A percentile compares a stretch with the other conserved stretches of the same genome.
These are phyloP conservation scores for Drosophila nigritarsus DNA, from an alignment of 2,888 invertebrate species.

Conservation along the genomic window DNA sequence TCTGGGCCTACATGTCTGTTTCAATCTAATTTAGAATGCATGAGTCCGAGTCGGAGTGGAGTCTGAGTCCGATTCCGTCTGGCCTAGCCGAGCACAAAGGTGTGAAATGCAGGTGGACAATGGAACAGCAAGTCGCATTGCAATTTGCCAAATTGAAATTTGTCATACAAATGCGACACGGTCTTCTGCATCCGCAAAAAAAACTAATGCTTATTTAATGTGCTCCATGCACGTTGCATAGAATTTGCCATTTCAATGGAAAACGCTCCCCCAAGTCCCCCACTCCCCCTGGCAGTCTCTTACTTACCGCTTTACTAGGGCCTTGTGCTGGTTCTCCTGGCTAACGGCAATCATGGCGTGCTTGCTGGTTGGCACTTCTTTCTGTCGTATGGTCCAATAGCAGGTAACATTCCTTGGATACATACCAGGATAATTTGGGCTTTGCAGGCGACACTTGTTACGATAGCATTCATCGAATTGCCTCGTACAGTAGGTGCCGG, in stretches of 20 bases:
- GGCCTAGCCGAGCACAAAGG: constrained; percentile 17
- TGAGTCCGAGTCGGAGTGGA: not conserved
- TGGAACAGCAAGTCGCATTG: constrained; percentile 45
- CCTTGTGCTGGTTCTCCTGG: constrained; percentile 89
- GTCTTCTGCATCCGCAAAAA: constrained; percentile 39
- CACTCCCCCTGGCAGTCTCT: constrained; percentile 9
- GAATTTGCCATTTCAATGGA: constrained; percentile 48
- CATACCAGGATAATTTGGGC: constrained; percentile 96
- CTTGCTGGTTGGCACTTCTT: constrained; percentile 94
- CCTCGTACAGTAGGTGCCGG: constrained; percentile 93
- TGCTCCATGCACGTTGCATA: constrained; percentile 51
- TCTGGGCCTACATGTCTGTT: constrained; percentile 12
- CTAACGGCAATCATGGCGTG: constrained; percentile 95
- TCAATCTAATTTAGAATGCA: constrained; percentile 52
- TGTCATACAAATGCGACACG: constrained; percentile 70
- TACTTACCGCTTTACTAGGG: constrained; percentile 83
- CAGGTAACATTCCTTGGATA: constrained; percentile 93
- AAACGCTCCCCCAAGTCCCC: not conserved
- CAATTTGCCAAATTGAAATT: constrained; percentile 78
- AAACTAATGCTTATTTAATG: constrained; percentile 78
- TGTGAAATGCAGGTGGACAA: constrained; percentile 32
- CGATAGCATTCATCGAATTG: constrained; percentile 94
- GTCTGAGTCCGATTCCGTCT: not conserved
- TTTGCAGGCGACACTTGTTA: constrained; percentile 93
- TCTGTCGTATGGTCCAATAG: constrained; percentile 94